These are phyloP conservation scores for Ormyrus nitidulus DNA, from an alignment of 2,888 invertebrate genomes.

Conservation along the genomic window DNA sequence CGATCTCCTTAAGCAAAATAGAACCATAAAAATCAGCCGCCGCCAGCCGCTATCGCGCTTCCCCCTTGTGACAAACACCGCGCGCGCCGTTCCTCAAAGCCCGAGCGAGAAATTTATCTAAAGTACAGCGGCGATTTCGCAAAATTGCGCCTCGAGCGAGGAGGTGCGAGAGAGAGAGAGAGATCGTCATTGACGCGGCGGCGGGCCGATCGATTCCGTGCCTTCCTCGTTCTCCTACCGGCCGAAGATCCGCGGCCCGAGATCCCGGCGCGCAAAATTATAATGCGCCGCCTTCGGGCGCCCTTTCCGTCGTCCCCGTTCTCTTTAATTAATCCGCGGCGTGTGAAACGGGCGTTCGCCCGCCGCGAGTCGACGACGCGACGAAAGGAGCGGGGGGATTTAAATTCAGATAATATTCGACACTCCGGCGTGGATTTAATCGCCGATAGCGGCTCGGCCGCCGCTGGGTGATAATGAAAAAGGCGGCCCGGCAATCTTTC, in stretches of 20 bases:
- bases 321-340: constrained; percentile 18
- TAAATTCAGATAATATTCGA: too few relatives aligned
- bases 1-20: too few relatives aligned
- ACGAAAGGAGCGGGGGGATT: background rate
- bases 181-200: constrained; percentile 36
- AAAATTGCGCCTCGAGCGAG: background rate
- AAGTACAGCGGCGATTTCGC: background rate
- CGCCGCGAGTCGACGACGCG: background rate
- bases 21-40: too few relatives aligned
- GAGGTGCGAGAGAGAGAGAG: constrained; percentile 15
- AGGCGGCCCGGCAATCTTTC: too few relatives aligned
- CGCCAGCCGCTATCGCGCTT: too few relatives aligned
- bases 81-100: constrained; percentile 1
- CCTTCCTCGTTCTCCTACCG: constrained; percentile 21
- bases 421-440: too few relatives aligned
- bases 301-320: background rate
- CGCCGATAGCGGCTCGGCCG: too few relatives aligned
- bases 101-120: background rate
- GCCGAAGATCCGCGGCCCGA: constrained; percentile 17
- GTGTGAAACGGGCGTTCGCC: background rate
- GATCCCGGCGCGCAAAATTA: constrained; percentile 41
- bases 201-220: constrained; percentile 28
- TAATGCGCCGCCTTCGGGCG: constrained; percentile 10
- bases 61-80: background rate
- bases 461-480: too few relatives aligned